Evolutionary conservation across 2,888 invertebrate species (phyloP), one percentile per base, ranked within the genome.

Genomic region (Argynnis bischoffii): DNA sequence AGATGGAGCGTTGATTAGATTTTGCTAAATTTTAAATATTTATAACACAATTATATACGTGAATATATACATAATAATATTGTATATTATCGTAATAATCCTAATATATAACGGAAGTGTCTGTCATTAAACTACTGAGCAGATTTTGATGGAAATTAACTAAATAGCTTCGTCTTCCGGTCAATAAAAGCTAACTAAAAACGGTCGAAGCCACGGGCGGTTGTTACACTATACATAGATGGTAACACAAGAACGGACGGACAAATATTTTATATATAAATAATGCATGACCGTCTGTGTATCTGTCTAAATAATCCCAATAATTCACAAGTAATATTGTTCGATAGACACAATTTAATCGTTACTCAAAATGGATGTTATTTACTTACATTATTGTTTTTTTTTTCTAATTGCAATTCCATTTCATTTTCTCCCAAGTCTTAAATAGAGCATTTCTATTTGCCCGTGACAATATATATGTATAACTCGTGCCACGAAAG

Each of bases 11-110:
- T 61, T 60, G 53, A 55, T 75, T 80, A 79, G 79, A 78, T 79
- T 81, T 81, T 80, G 79, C 78, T 79, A 79, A 79, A 79, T 73
- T 78, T 75, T 69, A 75, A 71, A 76, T 76, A 73, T 61, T 55
- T 72, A 64, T 69, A 68, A 56, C 70, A 61, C 69, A 75, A 69
- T 67, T 72, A 70, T 75, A 72, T 72, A 72, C 63, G 68, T 71
- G 67, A 70, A 66, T 69, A 61, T 31, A 70, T 64, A 56, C 57
- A 48, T 47, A 47, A 61, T 61, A 54, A 64, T 63, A 67, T 66
- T 60, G 64, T 74, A 66, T 69, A 69, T 61, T 66, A 63, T 59
- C n/a, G 26, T 59, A 48, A 48, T 59, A 59, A 48, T 59, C 26
- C 26, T 59, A 59, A 35, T 35, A 2, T 8, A 11, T 35, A 47